Base-by-base conservation (phyloP, 2,797 vertebrate genomes). In the Neosilurus hyrtlii region DNA sequence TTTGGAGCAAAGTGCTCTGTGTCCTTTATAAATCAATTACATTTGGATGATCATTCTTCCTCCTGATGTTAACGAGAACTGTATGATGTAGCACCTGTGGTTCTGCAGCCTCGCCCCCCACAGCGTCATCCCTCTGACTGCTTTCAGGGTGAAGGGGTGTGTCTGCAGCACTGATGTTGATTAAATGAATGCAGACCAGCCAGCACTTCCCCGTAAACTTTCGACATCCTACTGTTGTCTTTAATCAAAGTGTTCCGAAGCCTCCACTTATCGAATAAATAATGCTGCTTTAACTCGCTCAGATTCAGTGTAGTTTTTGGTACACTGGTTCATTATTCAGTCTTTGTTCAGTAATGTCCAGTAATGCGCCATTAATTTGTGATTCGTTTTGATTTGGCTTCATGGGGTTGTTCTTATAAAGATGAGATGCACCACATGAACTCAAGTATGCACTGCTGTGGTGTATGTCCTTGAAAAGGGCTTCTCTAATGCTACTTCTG, bases 401-500 rank as follows among this genome's bases (percentile, higher is more conserved):
- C 16, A 10, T 5, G 24, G 30, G 30, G 22, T 4, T 5, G 4
- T 67, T 49, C 43, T 73, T 51, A 71, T 49, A 30, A 49, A 35
- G 16, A 81, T n/a, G 57, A 52, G 22, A 35, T 35, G 68, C 57
- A 26, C 43, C 68, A n/a, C 24, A 18, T 37, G 10, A 37, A 14
- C 61, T 59, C 59, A 51, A 10, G 18, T 56, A 57, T 52, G 7
- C 67, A 37, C 9, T 6, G 20, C 22, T 71, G 80, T 71, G 37
- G 15, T 61, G 3, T 74, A 14, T 24, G 10, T 67, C 63, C 76
- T 51, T 56, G 9, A n/a, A 26, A 0, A 30, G 5, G 59, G 37
- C 51, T 37, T n/a, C 24, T 51, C 35, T 81, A 20, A 76, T 76
- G 49, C 24, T 77, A 3, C 0, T 73, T 81, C 71, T 80, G 20